Percentiles rank a stretch among this genome's conserved stretches.
phyloP scores from a whole-genome alignment of 1,140 invertebrate species.

The Apis dorsata region DNA sequence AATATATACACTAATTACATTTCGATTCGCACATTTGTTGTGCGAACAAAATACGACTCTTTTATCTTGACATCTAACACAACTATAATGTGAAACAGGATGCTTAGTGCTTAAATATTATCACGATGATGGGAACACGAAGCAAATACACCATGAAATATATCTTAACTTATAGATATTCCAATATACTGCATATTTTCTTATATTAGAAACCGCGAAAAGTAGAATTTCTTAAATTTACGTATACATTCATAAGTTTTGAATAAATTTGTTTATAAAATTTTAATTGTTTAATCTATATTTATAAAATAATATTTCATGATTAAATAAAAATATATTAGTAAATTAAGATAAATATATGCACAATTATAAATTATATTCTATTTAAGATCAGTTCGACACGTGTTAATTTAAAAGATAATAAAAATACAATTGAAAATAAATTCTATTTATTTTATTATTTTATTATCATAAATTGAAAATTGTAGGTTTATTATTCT shows the following conservation, averaged over 20 bases:
- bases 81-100: constrained; percentile 45
- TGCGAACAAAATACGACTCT: constrained; percentile 50
- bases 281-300: neutral
- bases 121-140: constrained; percentile 33
- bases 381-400: neutral
- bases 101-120: constrained; percentile 31
- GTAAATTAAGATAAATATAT: neutral
- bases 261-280: neutral
- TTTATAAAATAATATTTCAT: neutral
- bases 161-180: neutral
- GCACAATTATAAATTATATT: neutral
- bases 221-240: neutral
- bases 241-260: neutral
- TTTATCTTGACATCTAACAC: constrained; percentile 63
- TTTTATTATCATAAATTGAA: neutral
- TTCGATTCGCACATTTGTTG: constrained; percentile 42
- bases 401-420: neutral
- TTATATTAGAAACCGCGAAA: constrained; percentile 11
- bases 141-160: constrained; percentile 33
- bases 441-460: neutral
- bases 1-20: constrained; percentile 67
- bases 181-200: neutral
- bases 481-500: neutral
- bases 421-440: neutral
- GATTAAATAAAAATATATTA: neutral